Conservation (phyloP, 2,797 vertebrate species). For the Mionectes olivaceus region DNA sequence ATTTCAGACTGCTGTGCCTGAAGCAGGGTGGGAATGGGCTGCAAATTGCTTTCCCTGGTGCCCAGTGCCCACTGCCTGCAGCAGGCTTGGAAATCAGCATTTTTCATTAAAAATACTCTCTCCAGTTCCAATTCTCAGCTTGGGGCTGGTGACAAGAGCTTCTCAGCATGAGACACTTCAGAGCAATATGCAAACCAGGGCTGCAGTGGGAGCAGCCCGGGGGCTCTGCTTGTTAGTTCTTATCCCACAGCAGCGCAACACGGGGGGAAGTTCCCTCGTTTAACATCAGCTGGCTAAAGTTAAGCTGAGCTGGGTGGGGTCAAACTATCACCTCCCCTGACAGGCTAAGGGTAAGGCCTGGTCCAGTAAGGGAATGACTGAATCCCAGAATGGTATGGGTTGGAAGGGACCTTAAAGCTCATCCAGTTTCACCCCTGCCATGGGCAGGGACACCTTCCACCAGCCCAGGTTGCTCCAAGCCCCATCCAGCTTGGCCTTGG, state of each 20-base stretch:
- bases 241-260: neutral
- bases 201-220: neutral
- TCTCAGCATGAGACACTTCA: constrained; percentile 7
- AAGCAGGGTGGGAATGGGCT: neutral
- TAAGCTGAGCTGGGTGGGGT: neutral
- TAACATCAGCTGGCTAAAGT: neutral
- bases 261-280: neutral
- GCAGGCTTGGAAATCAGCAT: constrained; percentile 4
- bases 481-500: rapidly evolving
- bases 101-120: constrained; percentile 34
- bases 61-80: neutral
- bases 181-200: neutral
- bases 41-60: neutral
- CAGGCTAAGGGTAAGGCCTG: neutral
- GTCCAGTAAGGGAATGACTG: neutral
- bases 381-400: neutral
- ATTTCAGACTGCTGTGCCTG: neutral
- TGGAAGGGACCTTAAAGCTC: neutral
- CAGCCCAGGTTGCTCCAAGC: neutral
- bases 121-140: constrained; percentile 44
- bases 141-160: constrained; percentile 2
- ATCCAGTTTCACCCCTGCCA: neutral
- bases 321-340: neutral
- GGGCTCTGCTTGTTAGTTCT: neutral
- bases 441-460: neutral